Evolutionary conservation across 2,113 vertebrate species (phyloP), one percentile per base, ranked within the genome.

Genomic region (Heterotilapia buettikoferi): DNA sequence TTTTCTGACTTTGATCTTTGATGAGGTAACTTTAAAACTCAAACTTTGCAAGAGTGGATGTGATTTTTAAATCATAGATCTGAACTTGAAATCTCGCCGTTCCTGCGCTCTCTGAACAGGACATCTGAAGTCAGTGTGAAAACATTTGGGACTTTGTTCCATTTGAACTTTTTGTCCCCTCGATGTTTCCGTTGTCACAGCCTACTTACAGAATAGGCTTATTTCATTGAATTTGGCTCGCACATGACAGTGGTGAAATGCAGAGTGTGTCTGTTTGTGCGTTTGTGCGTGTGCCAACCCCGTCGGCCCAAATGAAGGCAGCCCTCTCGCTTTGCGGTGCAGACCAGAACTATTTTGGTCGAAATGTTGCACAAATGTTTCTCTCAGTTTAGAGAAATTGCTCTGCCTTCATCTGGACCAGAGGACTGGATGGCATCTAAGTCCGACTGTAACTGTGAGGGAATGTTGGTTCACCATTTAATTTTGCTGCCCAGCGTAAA

Each of bases 281-380:
- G 87, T 82, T 56, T 79, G 88, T 63, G 88, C 38, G 53, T 87
- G 82, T 86, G 88, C 93, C 93, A 92, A 86, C 90, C 88, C 87
- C 90, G 84, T 93, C 81, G 78, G 73, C 86, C 90, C 81, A 92
- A 92, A 93, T 92, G 90, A 94, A 93, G 90, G 93, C 94, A 93
- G 91, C 88, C 50, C 90, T 94, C 90, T 90, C 50, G 84, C 91
- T 92, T 82, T 94, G 95, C 93, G 94, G 94, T 95, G 90, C 29
- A 90, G 92, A 90, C 90, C 90, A 87, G 91, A 83, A 92, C 95
- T 96, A 95, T 95, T 96, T 95, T 85, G 87, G 94, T 94, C 79
- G 61, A 94, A 96, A 94, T 90, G 93, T 93, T 95, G 94, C 93
- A 94, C 94, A 96, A 96, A 95, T 94, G 94, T 94, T 92, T 94